phyloP scores from a whole-genome alignment of 1,140 invertebrate species.

The Neodiprion lecontei region DNA sequence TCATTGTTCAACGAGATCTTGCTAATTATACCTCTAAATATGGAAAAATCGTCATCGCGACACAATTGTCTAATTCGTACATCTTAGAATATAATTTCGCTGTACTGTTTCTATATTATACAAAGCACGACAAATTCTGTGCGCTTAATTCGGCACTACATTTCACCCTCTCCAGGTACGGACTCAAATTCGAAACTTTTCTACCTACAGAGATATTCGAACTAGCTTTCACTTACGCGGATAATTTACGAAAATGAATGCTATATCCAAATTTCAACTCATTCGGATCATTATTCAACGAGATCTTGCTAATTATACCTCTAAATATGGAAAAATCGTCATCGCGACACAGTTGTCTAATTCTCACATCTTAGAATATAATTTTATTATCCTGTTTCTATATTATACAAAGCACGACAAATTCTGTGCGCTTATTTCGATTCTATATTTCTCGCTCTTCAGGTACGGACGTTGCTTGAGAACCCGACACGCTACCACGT shows the following conservation, averaged over 20 bases:
- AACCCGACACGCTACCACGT: slow-evolving; percentile 93
- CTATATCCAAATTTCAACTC: no score
- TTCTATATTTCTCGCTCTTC: slow-evolving; percentile 8
- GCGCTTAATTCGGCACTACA: slow-evolving; percentile 15
- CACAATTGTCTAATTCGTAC: not conserved
- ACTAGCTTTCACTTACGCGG: no score
- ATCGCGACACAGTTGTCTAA: no score
- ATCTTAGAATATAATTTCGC: slow-evolving; percentile 12
- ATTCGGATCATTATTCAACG: no score
- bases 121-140: not conserved
- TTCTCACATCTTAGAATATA: slow-evolving; percentile 1
- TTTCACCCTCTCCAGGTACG: slow-evolving; percentile 66
- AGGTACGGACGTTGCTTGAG: slow-evolving; percentile 85
- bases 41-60: no score
- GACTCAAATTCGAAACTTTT: slow-evolving; percentile 54
- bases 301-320: no score
- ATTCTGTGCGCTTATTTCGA: slow-evolving; percentile 17
- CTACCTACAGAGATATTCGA: no score
- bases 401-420: not conserved
- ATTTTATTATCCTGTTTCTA: not conserved
- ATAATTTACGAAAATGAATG: no score
- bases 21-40: no score
- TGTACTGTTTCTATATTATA: no score
- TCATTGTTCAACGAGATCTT: no score
- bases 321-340: no score